Base-by-base conservation (phyloP, 1,140 invertebrate genomes). In the Neotoxoptera formosana region DNA sequence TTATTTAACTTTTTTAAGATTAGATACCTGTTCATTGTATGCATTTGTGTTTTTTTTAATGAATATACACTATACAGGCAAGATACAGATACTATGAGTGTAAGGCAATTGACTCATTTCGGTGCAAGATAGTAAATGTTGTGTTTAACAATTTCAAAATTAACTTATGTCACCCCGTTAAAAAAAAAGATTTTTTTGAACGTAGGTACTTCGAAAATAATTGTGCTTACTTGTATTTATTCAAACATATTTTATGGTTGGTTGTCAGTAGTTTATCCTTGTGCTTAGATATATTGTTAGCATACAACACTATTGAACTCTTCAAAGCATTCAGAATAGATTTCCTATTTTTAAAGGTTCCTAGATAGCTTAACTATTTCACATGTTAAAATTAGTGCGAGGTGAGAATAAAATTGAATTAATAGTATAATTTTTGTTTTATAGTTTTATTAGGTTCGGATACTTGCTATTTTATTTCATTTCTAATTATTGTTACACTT, bases 401-500 rank as follows among this genome's bases (percentile, higher is more conserved):
- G n/a, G n/a, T 76, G 60, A 76, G 30, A 76, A 76, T 76, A 41
- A 41, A 41, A 41, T 41, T 41, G 1, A 41, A 41, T 41, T 41
- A 41, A 4, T 41, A 76, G 30, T 9, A 14, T 76, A 76, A 17
- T n/a, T 76, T 76, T 76, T 76, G n/a, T 76, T n/a, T n/a, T n/a
- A n/a, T 76, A n/a, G 60, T 67, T 67, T 67, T 67, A n/a, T 3
- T 8, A 17, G 30, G 30, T 76, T 76, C 6, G 30, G 81, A 91
- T 76, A 51, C 30, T 92, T 51, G 47, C 84, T 76, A 81, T 67
- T 89, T 45, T 34, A 90, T 90, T 90, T 45, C 51, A 6, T 86
- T 83, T 83, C 7, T 93, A 86, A 86, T 93, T 56, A 93, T 83
- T n/a, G 8, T 56, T 86, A 81, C 45, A 67, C 51, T 93, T 36